These are phyloP conservation scores for Hafferia zeledoni DNA, from an alignment of 2,797 vertebrate genomes.

Conservation along the genomic window DNA sequence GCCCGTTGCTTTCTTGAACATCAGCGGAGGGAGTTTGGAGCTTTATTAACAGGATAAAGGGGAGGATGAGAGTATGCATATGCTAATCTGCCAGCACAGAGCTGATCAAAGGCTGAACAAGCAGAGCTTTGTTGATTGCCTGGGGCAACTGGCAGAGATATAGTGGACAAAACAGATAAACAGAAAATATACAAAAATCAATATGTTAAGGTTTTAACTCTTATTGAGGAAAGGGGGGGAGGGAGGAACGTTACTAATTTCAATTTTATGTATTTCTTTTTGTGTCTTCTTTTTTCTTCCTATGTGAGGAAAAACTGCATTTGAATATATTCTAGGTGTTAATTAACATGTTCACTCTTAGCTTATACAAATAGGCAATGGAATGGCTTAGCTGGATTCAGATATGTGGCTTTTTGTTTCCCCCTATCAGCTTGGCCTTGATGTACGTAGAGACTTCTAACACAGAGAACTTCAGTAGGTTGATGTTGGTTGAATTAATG, in stretches of 20 bases:
- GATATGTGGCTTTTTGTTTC: background rate
- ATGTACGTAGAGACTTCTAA: background rate
- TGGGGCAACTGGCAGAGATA: slow-evolving; percentile 77
- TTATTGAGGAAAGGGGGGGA: background rate
- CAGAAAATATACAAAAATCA: slow-evolving; percentile 14
- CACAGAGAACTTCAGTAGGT: background rate
- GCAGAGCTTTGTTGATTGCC: slow-evolving; percentile 87
- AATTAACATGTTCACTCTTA: background rate
- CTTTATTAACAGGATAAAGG: slow-evolving; percentile 82
- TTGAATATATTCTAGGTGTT: background rate
- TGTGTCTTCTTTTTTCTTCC: background rate
- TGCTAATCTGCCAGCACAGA: slow-evolving; percentile 84
- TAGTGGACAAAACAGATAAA: slow-evolving; percentile 47
- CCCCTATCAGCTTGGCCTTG: background rate
- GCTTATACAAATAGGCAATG: background rate
- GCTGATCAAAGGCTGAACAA: slow-evolving; percentile 88
- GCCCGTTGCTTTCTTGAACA: slow-evolving; percentile 68
- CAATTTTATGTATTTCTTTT: background rate
- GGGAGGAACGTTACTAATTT: rapidly evolving
- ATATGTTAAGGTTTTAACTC: background rate
- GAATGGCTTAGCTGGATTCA: background rate
- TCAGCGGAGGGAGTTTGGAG: slow-evolving; percentile 69
- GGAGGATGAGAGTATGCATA: slow-evolving; percentile 83
- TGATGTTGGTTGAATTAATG: background rate
- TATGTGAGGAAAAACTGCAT: background rate